These are phyloP conservation scores for Nasalis larvatus DNA, from an alignment of 2,113 vertebrate genomes.

Conservation along the genomic window DNA sequence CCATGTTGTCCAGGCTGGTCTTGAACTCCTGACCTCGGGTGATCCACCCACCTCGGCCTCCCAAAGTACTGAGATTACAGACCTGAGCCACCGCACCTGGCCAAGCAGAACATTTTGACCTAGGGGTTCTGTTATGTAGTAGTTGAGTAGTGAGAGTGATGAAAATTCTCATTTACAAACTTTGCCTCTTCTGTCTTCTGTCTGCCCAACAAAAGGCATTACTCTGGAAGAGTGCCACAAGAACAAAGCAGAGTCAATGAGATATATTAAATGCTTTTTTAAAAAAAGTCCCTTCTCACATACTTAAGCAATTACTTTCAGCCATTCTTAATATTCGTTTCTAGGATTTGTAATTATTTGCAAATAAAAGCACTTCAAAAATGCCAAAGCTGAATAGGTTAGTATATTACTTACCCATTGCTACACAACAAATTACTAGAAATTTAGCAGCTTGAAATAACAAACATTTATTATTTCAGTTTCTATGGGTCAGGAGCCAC, in stretches of 20 bases:
- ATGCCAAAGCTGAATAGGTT: background rate
- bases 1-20: too few species aligned
- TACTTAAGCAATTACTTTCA: background rate
- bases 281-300: background rate
- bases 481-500: background rate
- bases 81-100: too few species aligned
- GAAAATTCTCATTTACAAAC: background rate
- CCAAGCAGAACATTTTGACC: background rate
- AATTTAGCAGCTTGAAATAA: background rate
- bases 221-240: background rate
- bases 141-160: background rate
- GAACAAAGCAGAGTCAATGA: background rate
- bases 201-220: background rate
- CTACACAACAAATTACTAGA: background rate
- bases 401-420: background rate
- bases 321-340: background rate
- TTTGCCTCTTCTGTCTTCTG: background rate
- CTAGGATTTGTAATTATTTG: conserved; percentile 1
- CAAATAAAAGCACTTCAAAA: background rate
- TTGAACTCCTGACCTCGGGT: too few species aligned
- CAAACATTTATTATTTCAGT: background rate
- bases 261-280: background rate
- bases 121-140: background rate
- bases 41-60: too few species aligned
- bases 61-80: too few species aligned